Evolutionary conservation across 1,140 invertebrate species (phyloP).

Genomic region (Drosophila suzukii): DNA sequence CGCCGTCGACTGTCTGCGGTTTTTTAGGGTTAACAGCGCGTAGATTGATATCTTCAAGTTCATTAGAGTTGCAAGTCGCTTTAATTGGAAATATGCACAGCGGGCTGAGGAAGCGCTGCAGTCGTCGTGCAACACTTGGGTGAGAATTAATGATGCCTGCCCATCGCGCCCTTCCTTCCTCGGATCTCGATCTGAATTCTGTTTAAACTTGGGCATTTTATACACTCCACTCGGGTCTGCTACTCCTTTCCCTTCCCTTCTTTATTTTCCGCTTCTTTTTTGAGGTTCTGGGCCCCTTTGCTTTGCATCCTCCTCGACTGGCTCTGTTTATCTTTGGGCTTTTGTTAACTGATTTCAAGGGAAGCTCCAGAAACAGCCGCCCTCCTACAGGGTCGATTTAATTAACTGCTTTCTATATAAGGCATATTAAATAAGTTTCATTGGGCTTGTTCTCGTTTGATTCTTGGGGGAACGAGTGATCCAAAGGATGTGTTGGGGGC

Average conservation of each 20-base stretch:
- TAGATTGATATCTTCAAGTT: constrained; percentile 84
- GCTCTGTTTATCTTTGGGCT: constrained; percentile 38
- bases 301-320: constrained; percentile 18
- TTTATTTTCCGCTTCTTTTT: constrained; percentile 13
- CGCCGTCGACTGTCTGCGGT: constrained; percentile 45
- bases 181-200: constrained; percentile 56
- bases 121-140: constrained; percentile 69
- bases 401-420: constrained; percentile 67
- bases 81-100: constrained; percentile 80
- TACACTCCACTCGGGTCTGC: constrained; percentile 16
- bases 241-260: constrained; percentile 8
- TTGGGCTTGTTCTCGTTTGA: constrained; percentile 20
- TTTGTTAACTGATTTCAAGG: constrained; percentile 76
- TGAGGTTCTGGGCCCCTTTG: constrained; percentile 30
- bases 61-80: constrained; percentile 81
- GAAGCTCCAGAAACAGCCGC: constrained; percentile 46
- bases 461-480: constrained; percentile 9
- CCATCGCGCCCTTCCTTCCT: constrained; percentile 26
- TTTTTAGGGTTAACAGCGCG: constrained; percentile 78
- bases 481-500: constrained; percentile 11
- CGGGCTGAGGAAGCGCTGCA: constrained; percentile 15
- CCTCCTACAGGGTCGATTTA: constrained; percentile 57
- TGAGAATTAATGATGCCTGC: constrained; percentile 82
- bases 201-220: constrained; percentile 69
- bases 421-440: constrained; percentile 50